Percentiles rank a stretch among this genome's conserved stretches.
phyloP scores from a whole-genome alignment of 2,113 vertebrate genomes.

The Prochilodus magdalenae region DNA sequence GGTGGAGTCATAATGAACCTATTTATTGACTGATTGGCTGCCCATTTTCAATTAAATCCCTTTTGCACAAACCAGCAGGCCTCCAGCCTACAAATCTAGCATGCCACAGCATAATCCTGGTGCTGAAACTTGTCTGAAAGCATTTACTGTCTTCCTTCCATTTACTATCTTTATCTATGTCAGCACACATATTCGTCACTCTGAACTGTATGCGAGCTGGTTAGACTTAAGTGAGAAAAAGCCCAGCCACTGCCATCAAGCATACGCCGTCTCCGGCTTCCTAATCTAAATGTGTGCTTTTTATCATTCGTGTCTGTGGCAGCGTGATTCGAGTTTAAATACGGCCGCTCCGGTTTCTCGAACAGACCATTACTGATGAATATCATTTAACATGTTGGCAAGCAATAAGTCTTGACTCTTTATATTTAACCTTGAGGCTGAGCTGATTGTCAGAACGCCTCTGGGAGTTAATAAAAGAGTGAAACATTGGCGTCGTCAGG shows the following conservation, averaged over 20 bases:
- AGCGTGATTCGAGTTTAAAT: neutral
- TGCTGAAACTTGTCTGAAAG: neutral
- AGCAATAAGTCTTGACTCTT: neutral
- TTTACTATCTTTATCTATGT: neutral
- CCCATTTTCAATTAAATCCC: neutral
- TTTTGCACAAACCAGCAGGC: neutral
- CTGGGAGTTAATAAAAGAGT: conserved; percentile 15
- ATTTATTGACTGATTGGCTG: neutral
- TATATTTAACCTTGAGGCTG: conserved; percentile 2
- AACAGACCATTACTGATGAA: neutral
- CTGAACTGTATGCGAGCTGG: neutral
- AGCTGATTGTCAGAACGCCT: neutral
- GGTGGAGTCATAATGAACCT: no score
- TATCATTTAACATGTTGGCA: conserved; percentile 8
- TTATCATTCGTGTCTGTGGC: neutral
- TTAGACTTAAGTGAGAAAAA: neutral
- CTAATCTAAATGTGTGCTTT: conserved; percentile 1
- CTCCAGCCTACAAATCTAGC: neutral
- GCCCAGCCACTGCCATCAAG: neutral
- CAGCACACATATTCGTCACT: neutral
- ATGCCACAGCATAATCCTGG: neutral
- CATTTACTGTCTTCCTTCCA: neutral
- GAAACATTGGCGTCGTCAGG: neutral
- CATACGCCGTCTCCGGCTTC: neutral
- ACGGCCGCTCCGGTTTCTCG: neutral